Evolutionary conservation across 1,140 invertebrate species (phyloP).

Genomic region (Helicoverpa zea): DNA sequence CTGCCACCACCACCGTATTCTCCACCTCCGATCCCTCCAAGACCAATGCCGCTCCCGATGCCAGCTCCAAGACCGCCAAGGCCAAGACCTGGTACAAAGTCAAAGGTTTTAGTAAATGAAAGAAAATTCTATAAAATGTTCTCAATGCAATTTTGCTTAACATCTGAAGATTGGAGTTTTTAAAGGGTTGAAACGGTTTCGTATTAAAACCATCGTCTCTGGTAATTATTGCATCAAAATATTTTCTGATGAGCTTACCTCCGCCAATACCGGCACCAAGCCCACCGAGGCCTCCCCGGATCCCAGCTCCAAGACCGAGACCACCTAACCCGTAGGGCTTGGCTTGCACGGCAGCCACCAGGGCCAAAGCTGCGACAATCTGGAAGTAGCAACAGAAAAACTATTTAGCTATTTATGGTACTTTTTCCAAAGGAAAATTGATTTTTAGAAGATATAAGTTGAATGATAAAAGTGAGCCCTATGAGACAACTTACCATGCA

Average conservation of each 20-base stretch:
- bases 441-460: too few species aligned
- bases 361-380: constrained; percentile 12
- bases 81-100: background rate
- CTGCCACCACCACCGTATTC: background rate
- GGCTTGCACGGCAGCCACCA: constrained; percentile 13
- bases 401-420: background rate
- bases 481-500: constrained; percentile 20
- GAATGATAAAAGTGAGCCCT: too few species aligned
- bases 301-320: background rate
- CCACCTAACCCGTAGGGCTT: constrained; percentile 5
- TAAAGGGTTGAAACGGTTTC: too few species aligned
- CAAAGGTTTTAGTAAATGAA: background rate
- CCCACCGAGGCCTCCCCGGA: background rate
- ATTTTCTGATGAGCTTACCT: too few species aligned
- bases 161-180: too few species aligned
- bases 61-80: background rate
- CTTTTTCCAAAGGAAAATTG: too few species aligned
- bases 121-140: too few species aligned
- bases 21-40: background rate
- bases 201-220: too few species aligned
- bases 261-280: background rate
- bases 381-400: background rate
- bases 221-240: too few species aligned
- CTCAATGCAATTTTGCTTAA: too few species aligned
- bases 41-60: background rate